Evolutionary conservation across 2,888 invertebrate species (phyloP).

Genomic region (Baccha elongata): DNA sequence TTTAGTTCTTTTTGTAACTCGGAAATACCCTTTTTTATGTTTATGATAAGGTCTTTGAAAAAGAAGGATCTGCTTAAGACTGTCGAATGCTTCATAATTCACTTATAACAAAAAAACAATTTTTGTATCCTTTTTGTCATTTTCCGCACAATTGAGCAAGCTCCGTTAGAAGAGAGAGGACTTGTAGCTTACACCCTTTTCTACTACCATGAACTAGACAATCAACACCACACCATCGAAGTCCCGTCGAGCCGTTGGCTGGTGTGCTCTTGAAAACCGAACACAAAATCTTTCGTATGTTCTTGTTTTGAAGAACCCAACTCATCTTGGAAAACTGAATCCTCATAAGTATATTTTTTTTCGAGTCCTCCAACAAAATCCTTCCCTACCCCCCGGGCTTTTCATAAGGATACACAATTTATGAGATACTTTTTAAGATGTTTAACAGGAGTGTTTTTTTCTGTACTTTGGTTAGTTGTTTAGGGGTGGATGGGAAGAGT

Average conservation of each 20-base stretch:
- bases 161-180: constrained; percentile 9
- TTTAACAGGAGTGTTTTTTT: constrained; percentile 52
- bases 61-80: not conserved
- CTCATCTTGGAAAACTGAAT: constrained; percentile 52
- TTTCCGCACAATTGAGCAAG: constrained; percentile 69
- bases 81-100: constrained; percentile 53
- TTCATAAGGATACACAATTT: constrained; percentile 61
- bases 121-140: constrained; percentile 58
- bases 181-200: not conserved
- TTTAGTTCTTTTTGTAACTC: constrained; percentile 1
- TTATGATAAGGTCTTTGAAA: not conserved
- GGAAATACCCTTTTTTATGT: constrained; percentile 12
- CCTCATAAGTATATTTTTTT: constrained; percentile 27
- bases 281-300: constrained; percentile 36
- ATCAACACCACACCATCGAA: constrained; percentile 23
- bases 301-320: constrained; percentile 37
- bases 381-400: not conserved
- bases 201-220: not conserved
- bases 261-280: constrained; percentile 5
- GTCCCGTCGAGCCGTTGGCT: not conserved
- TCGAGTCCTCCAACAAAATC: not conserved
- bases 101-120: constrained; percentile 40
- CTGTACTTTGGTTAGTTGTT: not conserved
- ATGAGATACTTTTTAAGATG: constrained; percentile 72
- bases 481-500: not conserved